phyloP scores from a whole-genome alignment of 2,888 invertebrate species.

The Ariolimax columbianus region DNA sequence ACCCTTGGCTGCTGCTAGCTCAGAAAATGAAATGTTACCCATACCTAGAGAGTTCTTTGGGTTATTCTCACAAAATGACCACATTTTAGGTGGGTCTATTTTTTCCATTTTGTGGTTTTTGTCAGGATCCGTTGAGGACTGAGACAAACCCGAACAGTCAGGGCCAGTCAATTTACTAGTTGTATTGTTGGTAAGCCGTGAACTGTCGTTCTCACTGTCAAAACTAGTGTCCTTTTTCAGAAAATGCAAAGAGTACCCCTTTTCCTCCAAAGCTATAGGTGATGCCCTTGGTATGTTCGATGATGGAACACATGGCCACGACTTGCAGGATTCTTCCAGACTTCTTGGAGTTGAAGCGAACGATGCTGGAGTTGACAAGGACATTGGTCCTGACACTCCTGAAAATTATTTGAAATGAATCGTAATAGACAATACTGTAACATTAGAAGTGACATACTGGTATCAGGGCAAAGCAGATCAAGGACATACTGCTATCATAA shows the following conservation, averaged over 20 bases:
- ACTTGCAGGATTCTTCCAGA: background rate
- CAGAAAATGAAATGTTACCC: background rate
- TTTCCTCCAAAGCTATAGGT: background rate
- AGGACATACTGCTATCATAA: too few relatives aligned
- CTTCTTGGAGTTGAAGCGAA: background rate
- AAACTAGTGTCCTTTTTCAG: background rate
- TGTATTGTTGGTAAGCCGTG: background rate
- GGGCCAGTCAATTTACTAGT: background rate
- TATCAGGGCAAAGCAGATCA: too few relatives aligned
- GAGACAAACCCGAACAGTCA: background rate
- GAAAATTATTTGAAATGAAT: background rate
- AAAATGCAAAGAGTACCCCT: background rate
- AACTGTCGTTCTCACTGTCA: background rate
- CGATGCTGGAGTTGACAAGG: background rate
- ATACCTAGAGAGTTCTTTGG: background rate
- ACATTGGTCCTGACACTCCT: background rate
- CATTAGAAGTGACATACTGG: too few relatives aligned
- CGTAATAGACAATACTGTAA: too few relatives aligned
- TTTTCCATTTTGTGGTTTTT: background rate
- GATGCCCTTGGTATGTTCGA: background rate
- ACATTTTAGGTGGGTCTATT: too few relatives aligned
- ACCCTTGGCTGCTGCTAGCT: background rate
- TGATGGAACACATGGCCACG: conserved; percentile 2
- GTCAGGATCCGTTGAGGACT: background rate
- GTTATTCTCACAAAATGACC: background rate